Conservation (phyloP, 2,888 invertebrate genomes). For the Andrena fulva region DNA sequence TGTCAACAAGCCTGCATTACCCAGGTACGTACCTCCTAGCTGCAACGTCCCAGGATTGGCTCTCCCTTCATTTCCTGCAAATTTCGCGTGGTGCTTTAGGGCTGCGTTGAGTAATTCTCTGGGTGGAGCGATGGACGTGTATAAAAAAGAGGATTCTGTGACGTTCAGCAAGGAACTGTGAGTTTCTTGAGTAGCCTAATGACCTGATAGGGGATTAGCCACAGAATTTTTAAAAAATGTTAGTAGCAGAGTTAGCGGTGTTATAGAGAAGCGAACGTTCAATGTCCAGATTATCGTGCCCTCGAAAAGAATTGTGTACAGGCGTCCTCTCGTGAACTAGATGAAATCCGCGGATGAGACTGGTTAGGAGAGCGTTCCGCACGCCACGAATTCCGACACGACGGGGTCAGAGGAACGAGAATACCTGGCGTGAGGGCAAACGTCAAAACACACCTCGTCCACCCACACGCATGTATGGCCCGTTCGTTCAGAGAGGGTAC, state of each 20-base stretch:
- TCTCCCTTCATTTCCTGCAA: slow-evolving; percentile 37
- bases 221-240: too few relatives aligned
- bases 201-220: too few relatives aligned
- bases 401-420: slow-evolving; percentile 73
- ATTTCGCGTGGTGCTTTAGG: background rate
- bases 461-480: slow-evolving; percentile 65
- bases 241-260: too few relatives aligned
- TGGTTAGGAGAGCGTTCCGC: slow-evolving; percentile 69
- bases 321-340: slow-evolving; percentile 27
- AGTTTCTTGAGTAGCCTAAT: too few relatives aligned
- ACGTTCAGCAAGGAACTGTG: background rate
- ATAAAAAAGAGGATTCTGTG: background rate
- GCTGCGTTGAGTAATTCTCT: background rate
- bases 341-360: slow-evolving; percentile 67
- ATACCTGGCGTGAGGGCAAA: slow-evolving; percentile 80
- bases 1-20: slow-evolving; percentile 81
- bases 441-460: slow-evolving; percentile 83
- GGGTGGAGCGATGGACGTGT: background rate
- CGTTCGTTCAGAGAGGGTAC: slow-evolving; percentile 52
- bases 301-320: slow-evolving; percentile 11
- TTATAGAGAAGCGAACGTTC: background rate
- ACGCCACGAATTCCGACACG: slow-evolving; percentile 77
- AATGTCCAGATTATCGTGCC: slow-evolving; percentile 3
- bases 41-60: slow-evolving; percentile 57
- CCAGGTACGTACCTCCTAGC: slow-evolving; percentile 71